These are phyloP conservation scores for Scaptomyza hsui DNA, from an alignment of 1,140 invertebrate genomes.

Conservation along the genomic window DNA sequence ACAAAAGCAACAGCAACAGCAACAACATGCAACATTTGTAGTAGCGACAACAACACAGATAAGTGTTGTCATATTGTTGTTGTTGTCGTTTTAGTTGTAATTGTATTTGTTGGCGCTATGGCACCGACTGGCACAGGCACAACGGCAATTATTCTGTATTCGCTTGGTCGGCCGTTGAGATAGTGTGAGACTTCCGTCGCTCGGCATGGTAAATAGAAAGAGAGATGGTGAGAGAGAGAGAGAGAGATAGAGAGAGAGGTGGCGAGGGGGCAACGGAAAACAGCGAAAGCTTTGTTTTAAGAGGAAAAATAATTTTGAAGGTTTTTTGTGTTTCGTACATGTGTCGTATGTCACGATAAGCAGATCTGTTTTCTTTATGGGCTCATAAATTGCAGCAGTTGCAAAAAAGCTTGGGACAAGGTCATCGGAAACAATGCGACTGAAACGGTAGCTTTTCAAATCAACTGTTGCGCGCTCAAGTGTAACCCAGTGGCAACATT, in stretches of 20 bases:
- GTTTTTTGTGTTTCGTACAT: conserved; percentile 1
- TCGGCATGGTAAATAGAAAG: background rate
- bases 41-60: conserved; percentile 48
- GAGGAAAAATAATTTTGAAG: conserved; percentile 44
- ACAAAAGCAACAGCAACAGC: conserved; percentile 34
- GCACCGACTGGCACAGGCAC: conserved; percentile 72
- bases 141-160: conserved; percentile 67
- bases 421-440: conserved; percentile 10
- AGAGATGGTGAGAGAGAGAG: conserved; percentile 24
- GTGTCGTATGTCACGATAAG: conserved; percentile 3
- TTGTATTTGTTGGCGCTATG: conserved; percentile 66
- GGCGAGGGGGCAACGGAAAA: conserved; percentile 17
- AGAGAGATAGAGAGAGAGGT: background rate
- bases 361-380: conserved; percentile 20
- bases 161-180: conserved; percentile 67
- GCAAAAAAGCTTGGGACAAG: conserved; percentile 27
- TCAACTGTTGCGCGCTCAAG: background rate
- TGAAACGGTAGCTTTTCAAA: background rate
- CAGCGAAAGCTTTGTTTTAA: conserved; percentile 48
- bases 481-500: conserved; percentile 1
- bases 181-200: conserved; percentile 64
- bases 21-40: conserved; percentile 38
- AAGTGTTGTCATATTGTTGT: conserved; percentile 54
- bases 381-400: conserved; percentile 18
- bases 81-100: conserved; percentile 28